Evolutionary conservation across 2,113 vertebrate genomes (phyloP), one percentile per base, ranked within the genome.

Genomic region (Labrus mixtus): DNA sequence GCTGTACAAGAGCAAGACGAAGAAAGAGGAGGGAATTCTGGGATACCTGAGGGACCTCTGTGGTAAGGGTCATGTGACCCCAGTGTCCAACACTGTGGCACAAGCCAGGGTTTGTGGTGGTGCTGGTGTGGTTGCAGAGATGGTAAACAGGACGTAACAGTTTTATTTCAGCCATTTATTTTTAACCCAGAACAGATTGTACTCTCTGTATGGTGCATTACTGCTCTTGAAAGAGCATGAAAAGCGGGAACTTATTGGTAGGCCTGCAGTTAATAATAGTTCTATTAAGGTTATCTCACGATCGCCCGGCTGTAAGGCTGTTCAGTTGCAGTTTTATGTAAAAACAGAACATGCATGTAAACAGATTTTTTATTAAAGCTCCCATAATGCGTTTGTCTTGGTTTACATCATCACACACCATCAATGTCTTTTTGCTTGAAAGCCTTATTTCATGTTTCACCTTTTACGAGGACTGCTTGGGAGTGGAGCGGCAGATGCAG

Each of bases 401-500:
- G 71, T 88, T 86, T 75, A 89, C 85, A 82, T 89, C 84, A 87
- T 80, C 76, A 79, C 83, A 79, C 82, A 64, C 68, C 69, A 71
- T 88, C 82, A 71, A 66, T 79, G 82, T 56, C 68, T 76, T 84
- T 48, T 83, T 74, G 48, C 84, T 83, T 39, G 75, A 76, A 36
- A 80, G 78, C 76, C 87, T 86, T 85, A 86, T 92, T 92, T 90
- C 80, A 83, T 81, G 89, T 90, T 89, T 84, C 80, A 87, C 90
- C 84, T 87, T 87, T 88, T 86, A 90, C 76, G 77, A 82, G 74
- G 79, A 87, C 78, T 89, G 81, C 81, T 81, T 78, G 73, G 68
- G 75, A 85, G 87, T 87, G 83, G 81, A 91, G 87, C 86, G 87
- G 90, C 91, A 93, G 92, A 93, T 93, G 92, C 89, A 93, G 91